Evolutionary conservation across 2,797 vertebrate species (phyloP).

Genomic region (Loriculus beryllinus): DNA sequence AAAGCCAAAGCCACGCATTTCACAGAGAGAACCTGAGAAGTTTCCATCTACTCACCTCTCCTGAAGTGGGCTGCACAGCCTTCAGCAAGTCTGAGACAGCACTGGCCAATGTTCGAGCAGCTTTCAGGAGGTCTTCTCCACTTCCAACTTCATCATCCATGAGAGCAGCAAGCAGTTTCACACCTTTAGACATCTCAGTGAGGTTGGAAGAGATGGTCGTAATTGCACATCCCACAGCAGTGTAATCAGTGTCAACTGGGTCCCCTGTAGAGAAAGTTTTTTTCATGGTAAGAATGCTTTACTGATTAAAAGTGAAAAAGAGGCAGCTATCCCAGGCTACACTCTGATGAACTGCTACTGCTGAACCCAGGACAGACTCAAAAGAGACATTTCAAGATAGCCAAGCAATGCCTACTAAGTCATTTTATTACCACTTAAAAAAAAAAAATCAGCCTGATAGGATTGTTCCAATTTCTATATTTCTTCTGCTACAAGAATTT

Average conservation of each 20-base stretch:
- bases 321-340: neutral
- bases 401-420: neutral
- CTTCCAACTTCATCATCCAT: slow-evolving; percentile 97
- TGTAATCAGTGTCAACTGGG: slow-evolving; percentile 95
- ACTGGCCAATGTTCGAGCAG: slow-evolving; percentile 90
- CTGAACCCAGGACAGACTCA: no score
- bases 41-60: slow-evolving; percentile 81
- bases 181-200: slow-evolving; percentile 98
- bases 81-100: slow-evolving; percentile 95
- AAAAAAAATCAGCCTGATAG: neutral
- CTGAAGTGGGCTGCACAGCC: slow-evolving; percentile 93
- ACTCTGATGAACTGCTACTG: neutral
- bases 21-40: neutral
- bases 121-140: slow-evolving; percentile 93
- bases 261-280: slow-evolving; percentile 80
- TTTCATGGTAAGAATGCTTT: neutral
- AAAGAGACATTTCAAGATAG: neutral
- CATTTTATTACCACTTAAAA: neutral
- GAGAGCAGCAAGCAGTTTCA: slow-evolving; percentile 93
- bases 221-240: slow-evolving; percentile 96
- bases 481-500: neutral
- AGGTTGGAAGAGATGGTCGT: slow-evolving; percentile 99
- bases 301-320: neutral
- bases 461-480: neutral
- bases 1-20: neutral